Percentiles rank a stretch among this genome's conserved stretches.
Evolutionary conservation across 2,888 invertebrate genomes (phyloP).

Genomic region (Diarsia rubi): DNA sequence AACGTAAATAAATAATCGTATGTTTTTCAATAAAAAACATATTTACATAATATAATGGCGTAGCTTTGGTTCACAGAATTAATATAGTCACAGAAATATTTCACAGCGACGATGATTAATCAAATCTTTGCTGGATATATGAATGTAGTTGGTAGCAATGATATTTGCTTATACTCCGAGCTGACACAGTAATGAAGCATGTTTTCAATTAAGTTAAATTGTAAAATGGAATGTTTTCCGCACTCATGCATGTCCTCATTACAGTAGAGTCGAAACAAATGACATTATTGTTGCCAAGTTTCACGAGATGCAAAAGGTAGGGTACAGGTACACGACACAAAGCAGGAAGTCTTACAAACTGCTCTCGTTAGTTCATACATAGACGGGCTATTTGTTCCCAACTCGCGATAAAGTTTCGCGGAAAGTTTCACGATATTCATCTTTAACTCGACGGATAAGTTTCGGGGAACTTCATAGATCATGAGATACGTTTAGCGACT

Average conservation of each 20-base stretch:
- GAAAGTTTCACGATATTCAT: constrained; percentile 79
- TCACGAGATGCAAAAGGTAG: constrained; percentile 19
- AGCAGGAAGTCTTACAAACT: constrained; percentile 68
- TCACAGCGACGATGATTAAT: constrained; percentile 27
- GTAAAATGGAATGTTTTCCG: background rate
- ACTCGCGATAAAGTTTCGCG: constrained; percentile 71
- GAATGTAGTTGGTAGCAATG: constrained; percentile 9
- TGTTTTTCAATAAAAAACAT: constrained; percentile 41
- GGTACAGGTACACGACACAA: constrained; percentile 57
- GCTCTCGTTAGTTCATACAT: constrained; percentile 73
- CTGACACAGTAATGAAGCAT: constrained; percentile 2
- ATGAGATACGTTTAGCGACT: constrained; percentile 66
- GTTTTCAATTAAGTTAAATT: background rate
- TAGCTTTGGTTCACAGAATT: constrained; percentile 33
- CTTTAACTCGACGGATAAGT: constrained; percentile 68
- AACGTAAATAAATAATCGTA: constrained; percentile 38
- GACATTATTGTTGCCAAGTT: constrained; percentile 7
- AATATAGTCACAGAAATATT: constrained; percentile 31
- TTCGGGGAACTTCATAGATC: constrained; percentile 69
- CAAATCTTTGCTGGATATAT: constrained; percentile 23
- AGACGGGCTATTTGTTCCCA: constrained; percentile 63
- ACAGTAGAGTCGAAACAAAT: constrained; percentile 16
- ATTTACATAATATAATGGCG: constrained; percentile 38
- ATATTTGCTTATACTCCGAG: constrained; percentile 26
- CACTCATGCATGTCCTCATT: constrained; percentile 23